Evolutionary conservation across 1,140 invertebrate species (phyloP).

Genomic region (Sitodiplosis mosellana): DNA sequence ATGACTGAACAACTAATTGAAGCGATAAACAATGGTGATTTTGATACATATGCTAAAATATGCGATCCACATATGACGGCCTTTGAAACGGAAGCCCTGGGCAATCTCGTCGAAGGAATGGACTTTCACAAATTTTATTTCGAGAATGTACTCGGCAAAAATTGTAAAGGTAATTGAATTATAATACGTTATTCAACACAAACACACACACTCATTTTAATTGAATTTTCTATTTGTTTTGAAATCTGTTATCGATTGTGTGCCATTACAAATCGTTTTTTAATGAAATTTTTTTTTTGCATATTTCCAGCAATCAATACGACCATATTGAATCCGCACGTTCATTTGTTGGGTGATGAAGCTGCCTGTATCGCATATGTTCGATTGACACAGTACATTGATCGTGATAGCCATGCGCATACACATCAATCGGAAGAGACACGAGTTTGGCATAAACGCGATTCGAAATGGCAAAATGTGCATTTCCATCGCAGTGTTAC

Average conservation of each 20-base stretch:
- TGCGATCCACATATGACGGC: conserved; percentile 93
- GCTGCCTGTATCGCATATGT: conserved; percentile 94
- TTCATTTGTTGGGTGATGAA: conserved; percentile 87
- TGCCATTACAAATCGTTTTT: too few species aligned
- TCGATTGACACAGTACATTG: conserved; percentile 85
- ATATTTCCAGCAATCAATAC: conserved; percentile 86
- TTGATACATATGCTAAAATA: conserved; percentile 87
- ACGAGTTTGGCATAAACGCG: conserved; percentile 84
- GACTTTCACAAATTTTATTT: conserved; percentile 99
- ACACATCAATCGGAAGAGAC: conserved; percentile 84
- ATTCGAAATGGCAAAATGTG: conserved; percentile 89
- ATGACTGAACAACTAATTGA: conserved; percentile 92
- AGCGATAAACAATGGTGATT: conserved; percentile 88
- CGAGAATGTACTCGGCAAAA: conserved; percentile 63
- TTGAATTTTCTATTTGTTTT: background rate
- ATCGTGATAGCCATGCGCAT: conserved; percentile 76
- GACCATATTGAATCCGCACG: conserved; percentile 89
- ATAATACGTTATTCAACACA: too few species aligned
- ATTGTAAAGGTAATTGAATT: too few species aligned
- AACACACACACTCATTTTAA: background rate
- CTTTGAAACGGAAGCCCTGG: conserved; percentile 92
- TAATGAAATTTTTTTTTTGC: too few species aligned
- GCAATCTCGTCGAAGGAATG: conserved; percentile 93
- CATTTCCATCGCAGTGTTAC: conserved; percentile 60
- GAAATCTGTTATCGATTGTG: conserved; percentile 29